Base-by-base conservation (phyloP, 2,797 vertebrate species). In the Sebastes alutus region DNA sequence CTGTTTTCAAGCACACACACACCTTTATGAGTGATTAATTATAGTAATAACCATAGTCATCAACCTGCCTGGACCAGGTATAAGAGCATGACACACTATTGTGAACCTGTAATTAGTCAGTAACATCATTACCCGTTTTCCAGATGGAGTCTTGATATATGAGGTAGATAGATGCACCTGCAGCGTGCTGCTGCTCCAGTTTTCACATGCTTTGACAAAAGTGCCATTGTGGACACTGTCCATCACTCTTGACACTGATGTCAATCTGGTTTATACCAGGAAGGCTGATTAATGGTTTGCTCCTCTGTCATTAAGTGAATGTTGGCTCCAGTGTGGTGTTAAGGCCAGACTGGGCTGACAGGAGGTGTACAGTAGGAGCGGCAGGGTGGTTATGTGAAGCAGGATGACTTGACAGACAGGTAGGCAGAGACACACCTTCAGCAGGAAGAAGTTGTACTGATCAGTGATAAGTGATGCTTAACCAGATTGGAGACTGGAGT, bases 391-490 rank as follows among this genome's bases (percentile, higher is more conserved):
- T 25, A 32, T 52, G 42, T 59, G 4, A 71, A 18, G 66, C 12
- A 65, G 20, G 23, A 20, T 58, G 59, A 78, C 73, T 25, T 52
- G 63, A 77, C 14, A 30, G 69, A 32, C 66, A 56, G 46, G 61
- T 55, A 56, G 25, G 20, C 14, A 22, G n/a, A 65, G 70, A 61
- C 80, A 73, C 79, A 54, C 77, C 82, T 46, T 54, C 20, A 14
- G 14, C 54, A 35, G 29, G 55, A 42, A 56, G 30, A 65, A 32
- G n/a, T 4, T 27, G 10, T 11, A 23, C n/a, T 75, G 8, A 63
- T 42, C 8, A 27, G 13, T 10, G 22, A 22, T 10, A 66, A 52
- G 22, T n/a, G 30, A 65, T 52, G 9, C 62, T 64, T 18, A 11
- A 63, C 32, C 8, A 14, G 33, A 69, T 29, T 35, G 10, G 33